These are phyloP conservation scores for Hylia prasina DNA, from an alignment of 2,113 vertebrate genomes.

Conservation along the genomic window DNA sequence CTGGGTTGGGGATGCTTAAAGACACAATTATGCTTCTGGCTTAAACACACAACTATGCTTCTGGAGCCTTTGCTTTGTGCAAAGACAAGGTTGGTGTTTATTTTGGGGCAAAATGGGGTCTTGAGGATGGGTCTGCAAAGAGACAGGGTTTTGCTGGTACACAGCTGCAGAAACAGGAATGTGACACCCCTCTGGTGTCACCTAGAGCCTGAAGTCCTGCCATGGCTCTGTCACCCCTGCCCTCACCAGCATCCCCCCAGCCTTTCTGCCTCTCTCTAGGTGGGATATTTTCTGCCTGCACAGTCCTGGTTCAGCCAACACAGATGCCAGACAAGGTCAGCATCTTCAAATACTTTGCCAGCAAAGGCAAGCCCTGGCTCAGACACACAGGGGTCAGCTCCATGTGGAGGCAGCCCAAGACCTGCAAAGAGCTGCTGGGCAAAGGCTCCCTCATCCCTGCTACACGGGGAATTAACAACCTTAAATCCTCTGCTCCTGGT, in stretches of 20 bases:
- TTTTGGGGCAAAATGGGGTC: not conserved
- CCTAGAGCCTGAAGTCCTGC: not conserved
- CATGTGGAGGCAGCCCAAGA: not conserved
- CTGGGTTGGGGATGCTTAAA: not conserved
- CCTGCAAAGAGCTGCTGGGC: not conserved
- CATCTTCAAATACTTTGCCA: not conserved
- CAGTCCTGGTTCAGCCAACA: not conserved
- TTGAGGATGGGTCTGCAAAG: not conserved
- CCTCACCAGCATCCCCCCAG: not conserved
- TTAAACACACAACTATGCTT: not conserved
- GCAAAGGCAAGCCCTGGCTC: not conserved
- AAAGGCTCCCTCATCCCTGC: not conserved
- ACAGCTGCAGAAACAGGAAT: fast-evolving
- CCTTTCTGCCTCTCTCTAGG: not conserved
- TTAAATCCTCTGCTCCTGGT: not conserved
- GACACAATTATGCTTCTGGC: not conserved
- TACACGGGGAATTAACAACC: fast-evolving
- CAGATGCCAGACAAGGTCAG: not conserved
- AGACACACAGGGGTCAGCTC: not conserved
- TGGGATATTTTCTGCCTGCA: not conserved
- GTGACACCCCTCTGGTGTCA: not conserved
- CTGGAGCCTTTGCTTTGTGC: not conserved
- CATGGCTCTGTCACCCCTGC: fast-evolving
- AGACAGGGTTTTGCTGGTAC: fast-evolving
- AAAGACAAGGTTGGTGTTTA: not conserved